Evolutionary conservation across 2,797 vertebrate genomes (phyloP), one percentile per base, ranked within the genome.

Genomic region (Acanthornis magna): DNA sequence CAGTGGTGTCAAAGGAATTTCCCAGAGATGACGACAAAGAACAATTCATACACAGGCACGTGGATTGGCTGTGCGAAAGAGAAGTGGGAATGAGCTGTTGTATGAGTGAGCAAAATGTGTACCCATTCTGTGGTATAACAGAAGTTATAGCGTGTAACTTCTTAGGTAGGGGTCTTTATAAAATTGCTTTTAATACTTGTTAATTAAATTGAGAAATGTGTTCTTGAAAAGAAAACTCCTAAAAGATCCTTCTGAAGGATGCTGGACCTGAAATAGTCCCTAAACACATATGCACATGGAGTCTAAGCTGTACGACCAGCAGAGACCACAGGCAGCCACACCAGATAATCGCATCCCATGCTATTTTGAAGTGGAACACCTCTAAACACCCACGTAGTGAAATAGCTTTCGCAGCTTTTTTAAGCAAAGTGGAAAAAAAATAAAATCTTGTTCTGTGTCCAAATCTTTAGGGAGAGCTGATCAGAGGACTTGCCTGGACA

Each of bases 11-110:
- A 55, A 45, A 80, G 53, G 43, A 51, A 36, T 78, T 84, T 70
- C 13, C 32, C 19, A 58, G 84, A 62, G 38, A n/a, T 10, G 32
- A 11, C 61, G 42, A 30, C 25, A 78, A 42, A 42, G 21, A 60
- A 17, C 12, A 30, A 0, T 32, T n/a, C 48, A 17, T 51, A 6
- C 0, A 27, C 20, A n/a, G 43, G 27, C 22, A 9, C 4, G n/a
- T 67, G 51, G 15, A 9, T 14, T 89, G 57, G 22, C 77, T 48
- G 13, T 61, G 51, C 48, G 19, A 76, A 68, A 55, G n/a, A 13
- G 51, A 30, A 51, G 29, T 36, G 18, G 58, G 50, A 72, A 72
- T 57, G 29, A 36, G 15, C 47, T 53, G 38, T 40, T 55, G 13
- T 1, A 38, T 0, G 5, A 58, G 27, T 25, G 53, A 77, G 15